A percentile compares a stretch with the other conserved stretches of the same genome.
Conservation (phyloP, 2,888 invertebrate species). For the Andrena praecox region DNA sequence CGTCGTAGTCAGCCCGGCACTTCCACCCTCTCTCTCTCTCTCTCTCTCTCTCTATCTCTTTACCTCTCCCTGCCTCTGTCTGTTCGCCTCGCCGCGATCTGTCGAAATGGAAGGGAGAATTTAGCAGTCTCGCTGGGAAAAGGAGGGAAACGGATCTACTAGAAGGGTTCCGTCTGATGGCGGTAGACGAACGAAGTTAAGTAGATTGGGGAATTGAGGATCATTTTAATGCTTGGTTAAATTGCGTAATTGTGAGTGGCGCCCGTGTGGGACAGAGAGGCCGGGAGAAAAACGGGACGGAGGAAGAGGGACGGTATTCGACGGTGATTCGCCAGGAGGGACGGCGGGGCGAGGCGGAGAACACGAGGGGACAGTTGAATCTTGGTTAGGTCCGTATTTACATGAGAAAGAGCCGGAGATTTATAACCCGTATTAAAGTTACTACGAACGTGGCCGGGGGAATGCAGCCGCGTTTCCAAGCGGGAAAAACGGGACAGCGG, state of each 20-base stretch:
- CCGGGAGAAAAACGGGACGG: constrained; percentile 15
- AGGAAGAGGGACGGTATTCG: constrained; percentile 38
- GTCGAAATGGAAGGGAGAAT: constrained; percentile 48
- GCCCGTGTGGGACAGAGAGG: constrained; percentile 41
- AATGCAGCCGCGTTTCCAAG: constrained; percentile 24
- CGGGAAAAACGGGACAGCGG: constrained; percentile 11
- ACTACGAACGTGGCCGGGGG: constrained; percentile 13
- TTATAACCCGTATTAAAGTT: constrained; percentile 75
- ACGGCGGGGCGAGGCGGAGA: constrained; percentile 30
- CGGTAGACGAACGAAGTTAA: constrained; percentile 72
- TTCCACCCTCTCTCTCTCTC: constrained; percentile 22
- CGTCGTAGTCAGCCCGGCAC: constrained; percentile 18
- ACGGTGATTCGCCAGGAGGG: constrained; percentile 42
- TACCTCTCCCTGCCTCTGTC: not conserved
- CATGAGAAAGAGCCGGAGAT: constrained; percentile 78
- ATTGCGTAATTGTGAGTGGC: constrained; percentile 79
- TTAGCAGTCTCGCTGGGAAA: constrained; percentile 54
- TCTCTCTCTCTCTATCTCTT: not conserved
- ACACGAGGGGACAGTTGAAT: constrained; percentile 48
- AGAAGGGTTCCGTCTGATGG: constrained; percentile 58
- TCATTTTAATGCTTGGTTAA: constrained; percentile 80
- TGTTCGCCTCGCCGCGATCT: constrained; percentile 2
- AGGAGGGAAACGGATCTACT: constrained; percentile 50
- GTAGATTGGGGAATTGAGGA: constrained; percentile 79
- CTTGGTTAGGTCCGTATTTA: constrained; percentile 74